Evolutionary conservation across 1,140 invertebrate species (phyloP).

Genomic region (Meloidogyne exigua): DNA sequence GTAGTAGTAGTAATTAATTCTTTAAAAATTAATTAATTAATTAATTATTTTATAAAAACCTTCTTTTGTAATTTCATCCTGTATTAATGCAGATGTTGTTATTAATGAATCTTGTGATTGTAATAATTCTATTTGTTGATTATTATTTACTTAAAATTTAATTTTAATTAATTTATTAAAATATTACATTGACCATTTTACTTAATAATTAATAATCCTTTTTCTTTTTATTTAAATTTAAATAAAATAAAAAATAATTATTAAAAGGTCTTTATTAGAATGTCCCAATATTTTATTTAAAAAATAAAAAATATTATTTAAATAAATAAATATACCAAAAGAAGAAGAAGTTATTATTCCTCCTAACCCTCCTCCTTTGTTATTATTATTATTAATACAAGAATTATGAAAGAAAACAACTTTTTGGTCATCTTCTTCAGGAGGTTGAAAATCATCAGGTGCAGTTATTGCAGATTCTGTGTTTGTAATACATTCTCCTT

Average conservation of each 20-base stretch:
- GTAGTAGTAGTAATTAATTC: background rate
- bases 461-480: constrained; percentile 52
- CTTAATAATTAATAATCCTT: no score
- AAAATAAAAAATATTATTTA: no score
- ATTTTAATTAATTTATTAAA: background rate
- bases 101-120: background rate
- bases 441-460: constrained; percentile 44
- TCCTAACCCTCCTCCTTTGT: background rate
- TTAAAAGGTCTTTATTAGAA: no score
- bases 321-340: no score
- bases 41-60: background rate
- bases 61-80: background rate
- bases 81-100: constrained; percentile 5
- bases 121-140: background rate
- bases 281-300: no score
- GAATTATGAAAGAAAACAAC: constrained; percentile 62
- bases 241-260: no score
- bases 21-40: background rate
- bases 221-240: no score
- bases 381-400: constrained; percentile 33
- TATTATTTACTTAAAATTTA: background rate
- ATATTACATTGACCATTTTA: no score
- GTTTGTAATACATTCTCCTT: constrained; percentile 63
- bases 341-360: background rate
- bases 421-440: constrained; percentile 50